Evolutionary conservation across 2,113 vertebrate genomes (phyloP).

Genomic region (Grammomys dolichurus): DNA sequence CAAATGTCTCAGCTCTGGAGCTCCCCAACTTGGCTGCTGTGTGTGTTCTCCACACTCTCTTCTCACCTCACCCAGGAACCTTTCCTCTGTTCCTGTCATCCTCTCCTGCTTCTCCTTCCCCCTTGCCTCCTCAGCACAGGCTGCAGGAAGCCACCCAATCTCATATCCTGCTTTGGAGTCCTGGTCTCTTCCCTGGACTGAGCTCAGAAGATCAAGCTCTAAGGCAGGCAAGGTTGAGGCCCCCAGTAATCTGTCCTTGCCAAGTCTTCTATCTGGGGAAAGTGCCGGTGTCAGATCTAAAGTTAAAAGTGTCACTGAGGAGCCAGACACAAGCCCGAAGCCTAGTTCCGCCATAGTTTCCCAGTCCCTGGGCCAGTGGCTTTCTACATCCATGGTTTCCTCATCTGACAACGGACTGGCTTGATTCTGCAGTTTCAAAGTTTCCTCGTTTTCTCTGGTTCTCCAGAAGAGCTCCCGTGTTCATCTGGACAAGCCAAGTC

Average conservation of each 20-base stretch:
- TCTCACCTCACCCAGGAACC: background rate
- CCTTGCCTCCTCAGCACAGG: background rate
- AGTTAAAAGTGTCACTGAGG: background rate
- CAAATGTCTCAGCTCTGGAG: background rate
- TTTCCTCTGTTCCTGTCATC: background rate
- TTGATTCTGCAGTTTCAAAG: background rate
- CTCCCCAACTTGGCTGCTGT: fast-evolving
- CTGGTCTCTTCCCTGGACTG: background rate
- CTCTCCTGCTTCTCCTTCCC: background rate
- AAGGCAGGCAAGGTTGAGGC: background rate
- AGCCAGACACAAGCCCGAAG: background rate
- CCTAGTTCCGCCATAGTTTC: background rate
- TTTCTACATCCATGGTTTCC: background rate
- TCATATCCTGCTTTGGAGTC: background rate
- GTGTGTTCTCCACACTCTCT: background rate
- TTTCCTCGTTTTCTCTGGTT: background rate
- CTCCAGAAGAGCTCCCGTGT: background rate
- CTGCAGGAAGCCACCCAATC: background rate
- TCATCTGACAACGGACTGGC: background rate
- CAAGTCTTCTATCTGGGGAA: background rate
- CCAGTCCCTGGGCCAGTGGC: no score
- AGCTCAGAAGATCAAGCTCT: background rate
- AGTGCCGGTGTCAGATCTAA: background rate
- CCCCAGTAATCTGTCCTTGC: background rate
- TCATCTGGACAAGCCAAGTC: background rate